Percentiles rank a stretch among this genome's conserved stretches.
These are phyloP conservation scores for Trachelus troglodyta DNA, from an alignment of 2,888 invertebrate species.

Conservation along the genomic window DNA sequence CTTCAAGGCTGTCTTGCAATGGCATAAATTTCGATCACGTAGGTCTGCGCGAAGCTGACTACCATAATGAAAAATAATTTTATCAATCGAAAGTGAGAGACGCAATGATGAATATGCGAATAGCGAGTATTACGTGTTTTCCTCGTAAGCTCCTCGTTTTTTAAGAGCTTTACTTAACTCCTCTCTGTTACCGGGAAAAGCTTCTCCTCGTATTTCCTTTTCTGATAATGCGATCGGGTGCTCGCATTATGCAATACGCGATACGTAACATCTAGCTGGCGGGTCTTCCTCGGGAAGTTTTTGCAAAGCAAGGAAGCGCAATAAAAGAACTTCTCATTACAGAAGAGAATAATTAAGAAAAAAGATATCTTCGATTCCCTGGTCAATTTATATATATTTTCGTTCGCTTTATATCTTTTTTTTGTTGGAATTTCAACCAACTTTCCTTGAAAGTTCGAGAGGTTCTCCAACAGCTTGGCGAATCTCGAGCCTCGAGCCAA, in stretches of 20 bases:
- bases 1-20: background rate
- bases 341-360: background rate
- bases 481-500: background rate
- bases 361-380: background rate
- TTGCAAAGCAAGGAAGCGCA: background rate
- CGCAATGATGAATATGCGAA: background rate
- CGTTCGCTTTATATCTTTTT: no score
- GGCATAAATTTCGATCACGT: background rate
- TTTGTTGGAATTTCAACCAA: background rate
- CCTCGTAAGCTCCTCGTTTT: background rate
- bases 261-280: background rate
- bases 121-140: background rate
- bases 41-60: background rate
- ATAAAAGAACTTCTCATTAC: background rate
- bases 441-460: background rate
- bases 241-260: background rate
- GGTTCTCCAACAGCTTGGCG: background rate
- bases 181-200: background rate
- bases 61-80: background rate
- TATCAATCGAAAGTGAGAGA: background rate
- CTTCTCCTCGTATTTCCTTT: background rate
- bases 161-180: background rate
- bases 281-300: background rate
- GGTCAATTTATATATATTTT: background rate
- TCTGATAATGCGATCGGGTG: background rate